These are phyloP conservation scores for Pectinophora gossypiella DNA, from an alignment of 1,140 invertebrate genomes.

Conservation along the genomic window DNA sequence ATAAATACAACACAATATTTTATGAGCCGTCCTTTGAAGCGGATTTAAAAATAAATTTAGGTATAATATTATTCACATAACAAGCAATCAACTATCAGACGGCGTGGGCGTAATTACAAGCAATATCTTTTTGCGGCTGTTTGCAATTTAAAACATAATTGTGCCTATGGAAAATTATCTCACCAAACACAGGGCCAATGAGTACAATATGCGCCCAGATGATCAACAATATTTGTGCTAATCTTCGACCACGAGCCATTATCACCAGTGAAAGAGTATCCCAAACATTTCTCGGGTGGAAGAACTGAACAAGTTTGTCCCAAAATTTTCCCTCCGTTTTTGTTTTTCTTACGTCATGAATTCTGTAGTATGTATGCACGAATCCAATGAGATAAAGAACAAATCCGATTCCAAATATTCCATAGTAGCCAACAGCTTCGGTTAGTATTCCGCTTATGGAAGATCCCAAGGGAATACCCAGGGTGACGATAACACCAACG, in stretches of 20 bases:
- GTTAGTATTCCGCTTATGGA: constrained; percentile 65
- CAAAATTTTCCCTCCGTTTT: constrained; percentile 33
- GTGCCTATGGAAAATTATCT: constrained; percentile 22
- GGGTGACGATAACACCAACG: constrained; percentile 73
- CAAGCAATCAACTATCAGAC: too few relatives aligned
- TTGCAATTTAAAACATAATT: too few relatives aligned
- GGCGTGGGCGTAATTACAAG: too few relatives aligned
- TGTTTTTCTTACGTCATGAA: constrained; percentile 43
- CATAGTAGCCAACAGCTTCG: constrained; percentile 63
- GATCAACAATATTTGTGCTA: constrained; percentile 55
- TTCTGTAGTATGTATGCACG: constrained; percentile 47
- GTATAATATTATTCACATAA: too few relatives aligned
- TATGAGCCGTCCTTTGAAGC: too few relatives aligned
- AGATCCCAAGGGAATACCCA: constrained; percentile 61
- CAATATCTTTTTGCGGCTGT: too few relatives aligned
- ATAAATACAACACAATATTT: too few relatives aligned
- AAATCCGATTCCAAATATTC: constrained; percentile 55
- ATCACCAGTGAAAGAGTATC: constrained; percentile 68
- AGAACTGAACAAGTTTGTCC: constrained; percentile 49
- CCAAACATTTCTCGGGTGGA: constrained; percentile 63
- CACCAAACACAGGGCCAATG: constrained; percentile 71
- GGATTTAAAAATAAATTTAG: constrained; percentile 1
- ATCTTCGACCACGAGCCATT: constrained; percentile 41
- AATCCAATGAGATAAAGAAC: constrained; percentile 51
- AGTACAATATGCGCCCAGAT: constrained; percentile 67